A percentile compares a stretch with the other conserved stretches of the same genome.
phyloP scores from a whole-genome alignment of 2,888 invertebrate genomes.

The Diaphora mendica region DNA sequence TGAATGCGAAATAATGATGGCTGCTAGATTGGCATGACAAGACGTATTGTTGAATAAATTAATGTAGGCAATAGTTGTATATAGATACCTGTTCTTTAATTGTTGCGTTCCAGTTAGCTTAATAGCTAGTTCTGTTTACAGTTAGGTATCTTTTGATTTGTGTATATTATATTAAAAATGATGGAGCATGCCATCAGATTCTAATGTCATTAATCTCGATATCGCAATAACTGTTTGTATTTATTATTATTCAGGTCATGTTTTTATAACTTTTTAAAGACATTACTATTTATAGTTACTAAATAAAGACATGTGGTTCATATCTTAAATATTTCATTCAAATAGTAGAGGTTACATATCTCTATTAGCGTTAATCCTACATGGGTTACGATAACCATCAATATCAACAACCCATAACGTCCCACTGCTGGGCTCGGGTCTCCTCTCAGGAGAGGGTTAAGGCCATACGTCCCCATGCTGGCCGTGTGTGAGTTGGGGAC shows the following conservation, averaged over 20 bases:
- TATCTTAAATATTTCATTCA: too few species aligned
- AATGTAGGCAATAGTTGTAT: slow-evolving; percentile 59
- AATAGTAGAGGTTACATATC: too few species aligned
- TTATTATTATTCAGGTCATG: background rate
- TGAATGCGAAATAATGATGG: slow-evolving; percentile 83
- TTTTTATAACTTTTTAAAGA: too few species aligned
- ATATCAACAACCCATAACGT: too few species aligned
- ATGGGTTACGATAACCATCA: too few species aligned
- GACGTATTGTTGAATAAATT: slow-evolving; percentile 82
- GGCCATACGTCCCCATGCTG: too few species aligned
- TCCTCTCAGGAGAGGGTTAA: too few species aligned
- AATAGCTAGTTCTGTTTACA: slow-evolving; percentile 42
- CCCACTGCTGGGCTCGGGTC: too few species aligned
- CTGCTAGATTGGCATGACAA: slow-evolving; percentile 76
- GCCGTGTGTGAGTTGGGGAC: too few species aligned
- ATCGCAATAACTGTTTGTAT: background rate
- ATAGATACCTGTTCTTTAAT: slow-evolving; percentile 60
- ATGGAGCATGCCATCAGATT: background rate
- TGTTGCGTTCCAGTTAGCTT: slow-evolving; percentile 49
- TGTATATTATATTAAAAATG: background rate
- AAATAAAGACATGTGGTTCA: too few species aligned
- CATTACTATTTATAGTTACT: too few species aligned
- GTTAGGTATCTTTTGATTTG: slow-evolving; percentile 34
- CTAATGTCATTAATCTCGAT: background rate
- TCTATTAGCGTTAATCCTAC: too few species aligned